Evolutionary conservation across 2,797 vertebrate genomes (phyloP).

Genomic region (Brachyalestes nurse): DNA sequence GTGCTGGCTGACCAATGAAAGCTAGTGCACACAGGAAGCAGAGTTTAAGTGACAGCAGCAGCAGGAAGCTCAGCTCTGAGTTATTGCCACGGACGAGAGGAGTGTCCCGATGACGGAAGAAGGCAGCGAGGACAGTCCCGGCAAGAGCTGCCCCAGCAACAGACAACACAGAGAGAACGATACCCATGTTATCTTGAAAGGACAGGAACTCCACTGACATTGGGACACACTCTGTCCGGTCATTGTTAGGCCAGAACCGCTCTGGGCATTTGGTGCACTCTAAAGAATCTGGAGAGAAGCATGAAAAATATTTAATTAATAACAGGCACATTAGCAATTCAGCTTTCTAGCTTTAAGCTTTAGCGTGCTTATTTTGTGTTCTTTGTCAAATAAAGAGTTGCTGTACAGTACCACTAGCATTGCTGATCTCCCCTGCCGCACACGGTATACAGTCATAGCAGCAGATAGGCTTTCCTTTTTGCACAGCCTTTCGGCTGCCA

Average conservation of each 20-base stretch:
- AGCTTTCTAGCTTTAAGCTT: not conserved
- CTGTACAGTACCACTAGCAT: conserved; percentile 51
- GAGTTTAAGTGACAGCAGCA: conserved; percentile 57
- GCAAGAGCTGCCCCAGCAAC: conserved; percentile 64
- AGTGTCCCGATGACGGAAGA: conserved; percentile 41
- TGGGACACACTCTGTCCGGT: conserved; percentile 68
- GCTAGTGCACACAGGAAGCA: conserved; percentile 62
- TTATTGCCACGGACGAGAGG: conserved; percentile 63
- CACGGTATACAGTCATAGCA: conserved; percentile 68
- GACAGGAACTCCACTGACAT: conserved; percentile 65
- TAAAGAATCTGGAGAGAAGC: conserved; percentile 62
- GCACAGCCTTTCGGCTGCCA: conserved; percentile 61
- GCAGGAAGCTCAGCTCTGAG: conserved; percentile 60
- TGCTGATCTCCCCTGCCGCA: conserved; percentile 63
- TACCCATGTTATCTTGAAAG: conserved; percentile 62
- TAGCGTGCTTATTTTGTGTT: no score
- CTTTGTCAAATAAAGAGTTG: no score
- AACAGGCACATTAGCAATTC: not conserved
- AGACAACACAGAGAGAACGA: conserved; percentile 61
- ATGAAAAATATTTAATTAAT: not conserved
- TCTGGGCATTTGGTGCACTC: conserved; percentile 67
- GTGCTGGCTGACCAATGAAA: conserved; percentile 54
- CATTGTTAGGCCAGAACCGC: conserved; percentile 62
- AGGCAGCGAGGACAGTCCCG: conserved; percentile 52
- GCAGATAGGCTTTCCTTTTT: conserved; percentile 63